Percentiles rank a stretch among this genome's conserved stretches.
These are phyloP conservation scores for Eidolon dupreanum DNA, from an alignment of 2,797 vertebrate species.

Conservation along the genomic window DNA sequence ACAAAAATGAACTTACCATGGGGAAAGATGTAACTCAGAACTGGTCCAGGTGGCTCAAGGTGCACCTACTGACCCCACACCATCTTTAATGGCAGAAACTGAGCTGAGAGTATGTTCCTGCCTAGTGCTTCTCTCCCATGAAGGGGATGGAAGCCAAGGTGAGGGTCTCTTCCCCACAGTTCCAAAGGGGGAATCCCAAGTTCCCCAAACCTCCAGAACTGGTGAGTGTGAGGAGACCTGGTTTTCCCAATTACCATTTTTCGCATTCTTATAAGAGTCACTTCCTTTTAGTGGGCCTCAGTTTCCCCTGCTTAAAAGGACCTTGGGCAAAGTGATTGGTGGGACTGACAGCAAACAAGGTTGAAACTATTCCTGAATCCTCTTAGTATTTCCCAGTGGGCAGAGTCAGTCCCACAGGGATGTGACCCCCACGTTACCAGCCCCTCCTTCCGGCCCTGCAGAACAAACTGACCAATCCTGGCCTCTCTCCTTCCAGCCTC, in stretches of 20 bases:
- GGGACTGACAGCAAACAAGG: neutral
- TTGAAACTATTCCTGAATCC: neutral
- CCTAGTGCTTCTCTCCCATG: neutral
- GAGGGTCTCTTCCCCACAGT: neutral
- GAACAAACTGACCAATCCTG: neutral
- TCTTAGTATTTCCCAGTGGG: neutral
- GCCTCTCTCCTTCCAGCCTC: neutral
- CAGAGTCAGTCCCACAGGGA: neutral
- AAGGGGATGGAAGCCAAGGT: neutral
- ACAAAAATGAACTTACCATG: neutral
- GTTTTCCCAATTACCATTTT: neutral
- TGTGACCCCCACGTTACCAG: neutral
- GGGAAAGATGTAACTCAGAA: neutral
- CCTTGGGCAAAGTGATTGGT: neutral
- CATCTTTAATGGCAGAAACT: too few relatives aligned
- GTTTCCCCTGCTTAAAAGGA: neutral
- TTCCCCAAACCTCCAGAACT: neutral
- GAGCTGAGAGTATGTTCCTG: neutral
- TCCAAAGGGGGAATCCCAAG: neutral
- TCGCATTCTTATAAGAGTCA: neutral
- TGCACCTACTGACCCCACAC: rapidly evolving
- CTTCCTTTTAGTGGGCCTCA: neutral
- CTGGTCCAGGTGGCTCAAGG: neutral
- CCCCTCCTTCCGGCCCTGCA: neutral
- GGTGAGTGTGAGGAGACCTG: neutral